Evolutionary conservation across 1,140 invertebrate species (phyloP), one percentile per base, ranked within the genome.

Genomic region (Holotrichia oblita): DNA sequence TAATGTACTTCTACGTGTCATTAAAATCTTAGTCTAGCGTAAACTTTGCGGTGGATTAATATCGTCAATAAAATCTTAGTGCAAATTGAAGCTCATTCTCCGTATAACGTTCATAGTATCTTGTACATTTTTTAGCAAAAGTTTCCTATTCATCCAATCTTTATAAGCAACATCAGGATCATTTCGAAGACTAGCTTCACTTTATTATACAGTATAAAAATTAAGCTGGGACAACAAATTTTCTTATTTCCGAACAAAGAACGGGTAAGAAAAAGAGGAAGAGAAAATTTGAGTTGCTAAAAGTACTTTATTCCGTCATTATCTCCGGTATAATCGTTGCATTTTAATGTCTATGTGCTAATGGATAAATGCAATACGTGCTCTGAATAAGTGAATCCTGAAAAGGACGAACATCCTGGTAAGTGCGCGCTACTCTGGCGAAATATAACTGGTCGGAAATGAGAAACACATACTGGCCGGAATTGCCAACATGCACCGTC

Each of bases 381-480:
- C 14, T 20, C 34, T 3, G 73, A 74, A 74, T 74, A 34, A 20
- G 17, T 14, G n/a, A 17, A 10, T 69, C 10, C 17, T 10, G 14
- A 7, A 4, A 74, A 40, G 73, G 41, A 42, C 9, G 73, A 74
- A 74, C n/a, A 74, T 74, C 40, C 41, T 8, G 73, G 27, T 14
- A n/a, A n/a, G 64, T 14, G 17, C 61, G 20, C 20, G 27, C 61
- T 22, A 34, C 22, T 14, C 73, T 20, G 41, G 74, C 41, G 48
- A 73, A 72, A 75, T 76, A 72, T 76, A 81, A 81, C 79, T 79
- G 72, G 77, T 79, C 79, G 81, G 81, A 81, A 81, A 79, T 81
- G 81, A 81, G 80, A 81, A 79, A 78, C 78, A 81, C 80, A 79
- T 73, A 77, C 78, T 79, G 80, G 69, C 78, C 80, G 80, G 78